These are phyloP conservation scores for Troides aeacus DNA, from an alignment of 2,888 invertebrate species.

Conservation along the genomic window DNA sequence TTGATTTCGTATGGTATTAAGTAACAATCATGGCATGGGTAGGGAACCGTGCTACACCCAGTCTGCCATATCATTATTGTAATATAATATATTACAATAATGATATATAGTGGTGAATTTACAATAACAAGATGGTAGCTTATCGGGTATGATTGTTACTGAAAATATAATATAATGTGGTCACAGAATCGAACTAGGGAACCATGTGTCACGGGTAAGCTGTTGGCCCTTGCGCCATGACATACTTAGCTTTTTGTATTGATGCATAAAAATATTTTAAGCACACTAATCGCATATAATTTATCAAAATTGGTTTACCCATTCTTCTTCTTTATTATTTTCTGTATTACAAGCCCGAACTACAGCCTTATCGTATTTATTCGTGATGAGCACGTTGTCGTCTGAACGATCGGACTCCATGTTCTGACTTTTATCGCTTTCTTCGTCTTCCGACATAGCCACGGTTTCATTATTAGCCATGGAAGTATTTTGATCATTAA, in stretches of 20 bases:
- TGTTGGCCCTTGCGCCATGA: not conserved
- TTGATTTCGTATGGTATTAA: no score
- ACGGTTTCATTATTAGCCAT: conserved; percentile 30
- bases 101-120: no score
- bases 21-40: no score
- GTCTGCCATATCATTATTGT: no score
- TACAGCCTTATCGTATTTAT: conserved; percentile 38
- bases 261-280: not conserved
- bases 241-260: no score
- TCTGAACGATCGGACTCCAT: conserved; percentile 42
- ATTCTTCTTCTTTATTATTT: conserved; percentile 35
- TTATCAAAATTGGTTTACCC: conserved; percentile 33
- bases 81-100: no score
- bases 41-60: no score
- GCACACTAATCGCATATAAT: not conserved
- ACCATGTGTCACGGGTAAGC: not conserved
- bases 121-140: no score
- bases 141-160: no score
- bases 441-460: conserved; percentile 34
- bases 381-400: conserved; percentile 43
- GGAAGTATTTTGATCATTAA: conserved; percentile 41
- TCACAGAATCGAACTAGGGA: no score
- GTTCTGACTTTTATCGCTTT: conserved; percentile 36
- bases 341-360: conserved; percentile 7
- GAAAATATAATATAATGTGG: no score